Evolutionary conservation across 1,140 invertebrate species (phyloP).

Genomic region (Drosophila pachea): DNA sequence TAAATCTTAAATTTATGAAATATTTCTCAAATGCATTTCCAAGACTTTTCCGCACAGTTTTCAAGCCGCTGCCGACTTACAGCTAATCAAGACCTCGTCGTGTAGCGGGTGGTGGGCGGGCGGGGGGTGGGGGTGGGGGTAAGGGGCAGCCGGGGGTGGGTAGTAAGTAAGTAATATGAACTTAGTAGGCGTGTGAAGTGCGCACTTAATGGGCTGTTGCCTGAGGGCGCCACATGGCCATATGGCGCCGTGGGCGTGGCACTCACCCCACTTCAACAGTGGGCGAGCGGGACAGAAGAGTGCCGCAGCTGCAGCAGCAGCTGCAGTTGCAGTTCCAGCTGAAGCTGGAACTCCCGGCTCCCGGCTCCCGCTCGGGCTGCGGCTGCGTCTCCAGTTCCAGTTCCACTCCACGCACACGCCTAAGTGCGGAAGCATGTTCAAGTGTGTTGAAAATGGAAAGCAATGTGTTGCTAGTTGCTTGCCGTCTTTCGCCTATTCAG

Average conservation of each 20-base stretch:
- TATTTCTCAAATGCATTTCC: no score
- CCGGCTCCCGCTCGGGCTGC: constrained; percentile 15
- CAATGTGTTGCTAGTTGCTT: constrained; percentile 62
- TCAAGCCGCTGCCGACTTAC: no score
- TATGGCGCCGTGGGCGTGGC: constrained; percentile 27
- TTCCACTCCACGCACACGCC: constrained; percentile 55
- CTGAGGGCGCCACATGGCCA: constrained; percentile 15
- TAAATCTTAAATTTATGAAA: no score
- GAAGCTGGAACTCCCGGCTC: no score
- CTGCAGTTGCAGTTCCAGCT: no score
- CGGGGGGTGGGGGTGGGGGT: not conserved
- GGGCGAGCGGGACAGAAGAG: no score
- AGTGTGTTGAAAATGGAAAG: constrained; percentile 75
- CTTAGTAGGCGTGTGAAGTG: constrained; percentile 70
- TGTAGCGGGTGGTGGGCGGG: not conserved
- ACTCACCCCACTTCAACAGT: constrained; percentile 46
- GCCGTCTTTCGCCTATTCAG: not conserved
- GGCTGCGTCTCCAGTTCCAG: constrained; percentile 19
- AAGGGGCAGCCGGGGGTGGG: constrained; percentile 37
- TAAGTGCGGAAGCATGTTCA: constrained; percentile 76
- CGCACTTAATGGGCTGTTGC: constrained; percentile 55
- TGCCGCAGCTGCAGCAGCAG: no score
- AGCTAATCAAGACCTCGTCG: not conserved
- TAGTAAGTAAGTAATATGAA: constrained; percentile 75
- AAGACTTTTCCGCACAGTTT: no score